Base-by-base conservation (phyloP, 2,888 invertebrate species). In the Drosophila histrio region DNA sequence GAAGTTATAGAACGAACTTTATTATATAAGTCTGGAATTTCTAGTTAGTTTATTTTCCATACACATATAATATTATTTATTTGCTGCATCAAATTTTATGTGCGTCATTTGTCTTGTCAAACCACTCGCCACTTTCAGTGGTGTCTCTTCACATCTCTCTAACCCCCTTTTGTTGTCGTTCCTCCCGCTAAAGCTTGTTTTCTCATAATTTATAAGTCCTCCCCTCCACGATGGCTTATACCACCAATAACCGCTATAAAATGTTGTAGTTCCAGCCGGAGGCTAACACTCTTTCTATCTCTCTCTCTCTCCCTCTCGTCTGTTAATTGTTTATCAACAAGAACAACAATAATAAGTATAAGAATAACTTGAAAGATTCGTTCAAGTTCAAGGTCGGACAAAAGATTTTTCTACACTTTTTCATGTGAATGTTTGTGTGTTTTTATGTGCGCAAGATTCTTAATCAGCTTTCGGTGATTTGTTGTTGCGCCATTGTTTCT, bases 321-420 rank as follows among this genome's bases (percentile, higher is more conserved):
- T 39, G 22, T 63, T 85, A 66, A 79, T 74, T 79, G 72, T 79
- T 73, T 62, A 68, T 69, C 58, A 53, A 50, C 58, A 60, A 44
- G 56, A 57, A 47, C 44, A 61, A 41, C 47, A 60, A 49, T 39
- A 52, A 26, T 17, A 46, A 34, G 30, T 57, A 39, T 38, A 71
- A 61, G 47, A 60, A 58, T 62, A 71, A 59, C 60, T 62, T 64
- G 70, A 59, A 59, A 65, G 43, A 71, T 80, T 77, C 62, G 79
- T 67, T 79, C 83, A 83, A 83, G 83, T 83, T 83, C 83, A 83
- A 83, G 83, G 83, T 77, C 83, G 83, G 74, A 52, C 77, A 86
- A 61, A 61, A 73, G 59, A 73, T 70, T 72, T 66, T 67, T 72
- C 67, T 69, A 54, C 63, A 54, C 43, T 38, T 46, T 57, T 58